Conservation (phyloP, 2,888 invertebrate genomes). For the Athalia rosae region DNA sequence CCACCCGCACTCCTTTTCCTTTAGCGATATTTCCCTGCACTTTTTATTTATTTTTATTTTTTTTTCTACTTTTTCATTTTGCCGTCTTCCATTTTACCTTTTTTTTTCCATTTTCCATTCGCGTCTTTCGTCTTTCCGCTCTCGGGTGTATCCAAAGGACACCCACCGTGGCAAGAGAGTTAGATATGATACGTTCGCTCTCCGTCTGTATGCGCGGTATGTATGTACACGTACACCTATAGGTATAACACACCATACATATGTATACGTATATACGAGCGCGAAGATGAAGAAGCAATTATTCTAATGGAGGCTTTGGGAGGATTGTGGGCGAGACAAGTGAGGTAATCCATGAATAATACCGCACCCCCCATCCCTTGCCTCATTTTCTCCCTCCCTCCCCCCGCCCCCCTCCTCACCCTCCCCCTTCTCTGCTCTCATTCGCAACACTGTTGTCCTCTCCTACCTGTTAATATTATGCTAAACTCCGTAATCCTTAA, state of each 20-base stretch:
- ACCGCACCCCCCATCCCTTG: constrained; percentile 53
- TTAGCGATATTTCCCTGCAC: background rate
- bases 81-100: background rate
- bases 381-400: constrained; percentile 45
- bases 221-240: background rate
- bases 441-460: constrained; percentile 49
- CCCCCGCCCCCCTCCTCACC: constrained; percentile 46
- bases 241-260: too few relatives aligned
- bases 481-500: constrained; percentile 71
- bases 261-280: constrained; percentile 52
- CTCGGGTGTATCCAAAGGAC: background rate
- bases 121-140: background rate
- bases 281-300: constrained; percentile 73
- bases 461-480: constrained; percentile 67
- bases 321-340: constrained; percentile 71
- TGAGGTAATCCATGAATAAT: constrained; percentile 73
- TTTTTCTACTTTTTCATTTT: background rate
- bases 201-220: constrained; percentile 12
- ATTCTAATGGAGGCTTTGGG: constrained; percentile 72
- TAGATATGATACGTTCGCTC: constrained; percentile 22
- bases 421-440: constrained; percentile 39
- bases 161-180: background rate
- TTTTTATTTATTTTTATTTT: too few relatives aligned
- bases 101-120: background rate
- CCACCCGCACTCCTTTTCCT: too few relatives aligned